A percentile compares a stretch with the other conserved stretches of the same genome.
Evolutionary conservation across 2,797 vertebrate genomes (phyloP).

Genomic region (Diglossa cyanea): DNA sequence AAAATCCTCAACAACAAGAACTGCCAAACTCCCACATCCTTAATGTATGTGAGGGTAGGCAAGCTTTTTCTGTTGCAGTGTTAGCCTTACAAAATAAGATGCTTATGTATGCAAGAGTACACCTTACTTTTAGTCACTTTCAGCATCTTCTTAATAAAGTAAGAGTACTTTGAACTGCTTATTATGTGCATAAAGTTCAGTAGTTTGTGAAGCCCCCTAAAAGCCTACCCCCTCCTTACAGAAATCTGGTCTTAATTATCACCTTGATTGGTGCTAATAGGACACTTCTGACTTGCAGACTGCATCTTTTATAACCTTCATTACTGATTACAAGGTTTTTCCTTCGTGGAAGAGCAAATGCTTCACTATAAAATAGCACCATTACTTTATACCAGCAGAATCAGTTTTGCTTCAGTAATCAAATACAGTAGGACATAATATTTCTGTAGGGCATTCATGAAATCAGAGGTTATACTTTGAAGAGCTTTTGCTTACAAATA

Average conservation of each 20-base stretch:
- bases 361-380: background rate
- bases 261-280: constrained; percentile 36
- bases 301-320: constrained; percentile 42
- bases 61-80: background rate
- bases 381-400: background rate
- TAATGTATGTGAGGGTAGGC: background rate
- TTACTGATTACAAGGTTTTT: constrained; percentile 31
- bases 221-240: background rate
- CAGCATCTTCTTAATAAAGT: background rate
- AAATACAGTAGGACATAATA: background rate
- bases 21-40: background rate
- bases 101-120: background rate
- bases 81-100: background rate
- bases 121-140: background rate
- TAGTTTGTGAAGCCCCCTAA: background rate
- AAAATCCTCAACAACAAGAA: background rate
- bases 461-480: constrained; percentile 33
- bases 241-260: constrained; percentile 10
- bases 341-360: background rate
- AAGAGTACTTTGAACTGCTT: background rate
- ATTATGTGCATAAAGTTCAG: background rate
- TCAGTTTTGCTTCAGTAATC: constrained; percentile 47
- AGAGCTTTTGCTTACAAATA: constrained; percentile 61
- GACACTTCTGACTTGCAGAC: background rate
- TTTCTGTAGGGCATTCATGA: constrained; percentile 55